Evolutionary conservation across 2,113 vertebrate species (phyloP).

Genomic region (Vimba vimba): DNA sequence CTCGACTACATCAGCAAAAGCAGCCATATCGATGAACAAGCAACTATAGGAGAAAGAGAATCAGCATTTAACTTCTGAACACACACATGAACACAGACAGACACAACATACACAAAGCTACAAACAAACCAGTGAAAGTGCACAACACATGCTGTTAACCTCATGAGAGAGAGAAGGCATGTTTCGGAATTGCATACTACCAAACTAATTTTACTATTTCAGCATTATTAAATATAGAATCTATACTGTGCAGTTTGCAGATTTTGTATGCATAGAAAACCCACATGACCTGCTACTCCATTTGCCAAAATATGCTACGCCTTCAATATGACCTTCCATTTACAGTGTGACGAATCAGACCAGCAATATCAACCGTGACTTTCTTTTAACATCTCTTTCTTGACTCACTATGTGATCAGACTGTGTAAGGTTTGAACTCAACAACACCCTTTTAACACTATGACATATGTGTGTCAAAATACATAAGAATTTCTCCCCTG

Average conservation of each 20-base stretch:
- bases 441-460: not conserved
- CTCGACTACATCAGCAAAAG: constrained; percentile 38
- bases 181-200: not conserved
- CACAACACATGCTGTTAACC: not conserved
- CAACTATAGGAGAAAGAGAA: constrained; percentile 63
- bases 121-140: not conserved
- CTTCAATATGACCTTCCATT: not conserved
- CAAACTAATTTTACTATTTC: not conserved
- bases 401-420: not conserved
- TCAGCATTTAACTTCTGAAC: constrained; percentile 2
- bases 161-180: not conserved
- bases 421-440: not conserved
- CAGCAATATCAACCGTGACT: not conserved
- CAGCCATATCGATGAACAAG: constrained; percentile 56
- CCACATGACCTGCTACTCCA: not conserved
- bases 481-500: not conserved
- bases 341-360: not conserved
- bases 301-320: not conserved
- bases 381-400: constrained; percentile 23
- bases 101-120: not conserved
- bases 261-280: not conserved
- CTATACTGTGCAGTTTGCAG: not conserved
- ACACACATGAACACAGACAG: not conserved
- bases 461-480: not conserved
- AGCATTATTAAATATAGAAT: not conserved